Conservation (phyloP, 2,113 vertebrate species). For the Ptilonorhynchus violaceus region DNA sequence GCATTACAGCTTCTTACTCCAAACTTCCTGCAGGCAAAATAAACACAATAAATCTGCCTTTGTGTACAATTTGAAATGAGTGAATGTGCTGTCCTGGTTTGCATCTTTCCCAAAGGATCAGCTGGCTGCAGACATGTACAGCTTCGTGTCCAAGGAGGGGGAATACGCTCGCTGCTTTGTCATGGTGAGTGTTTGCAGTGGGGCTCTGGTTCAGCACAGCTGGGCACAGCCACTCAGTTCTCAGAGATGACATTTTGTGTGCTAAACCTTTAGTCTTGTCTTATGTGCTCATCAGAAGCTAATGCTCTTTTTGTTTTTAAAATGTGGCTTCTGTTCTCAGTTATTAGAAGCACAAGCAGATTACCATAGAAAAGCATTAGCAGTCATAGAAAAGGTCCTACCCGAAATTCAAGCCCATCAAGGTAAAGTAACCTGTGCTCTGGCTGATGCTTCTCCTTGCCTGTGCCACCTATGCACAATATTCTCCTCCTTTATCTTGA, state of each 20-base stretch:
- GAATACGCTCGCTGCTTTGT: constrained; percentile 91
- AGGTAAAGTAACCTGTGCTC: constrained; percentile 85
- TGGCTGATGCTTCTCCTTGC: constrained; percentile 67
- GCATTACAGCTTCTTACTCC: not conserved
- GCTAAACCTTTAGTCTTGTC: constrained; percentile 66
- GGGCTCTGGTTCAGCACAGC: not conserved
- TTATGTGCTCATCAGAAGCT: constrained; percentile 67
- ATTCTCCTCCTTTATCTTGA: constrained; percentile 49
- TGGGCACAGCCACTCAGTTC: not conserved
- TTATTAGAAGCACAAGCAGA: constrained; percentile 99
- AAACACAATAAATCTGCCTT: fast-evolving
- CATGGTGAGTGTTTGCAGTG: constrained; percentile 75
- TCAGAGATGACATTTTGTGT: constrained; percentile 53
- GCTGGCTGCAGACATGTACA: constrained; percentile 97
- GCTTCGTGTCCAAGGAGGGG: constrained; percentile 93
- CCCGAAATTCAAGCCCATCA: constrained; percentile 95
- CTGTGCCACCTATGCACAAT: constrained; percentile 64
- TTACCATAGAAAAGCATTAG: constrained; percentile 98
- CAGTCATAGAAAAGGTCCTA: constrained; percentile 93
- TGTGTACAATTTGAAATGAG: not conserved
- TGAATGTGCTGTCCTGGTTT: not conserved
- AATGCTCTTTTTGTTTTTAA: constrained; percentile 74
- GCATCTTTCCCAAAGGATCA: constrained; percentile 80
- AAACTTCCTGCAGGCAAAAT: not conserved
- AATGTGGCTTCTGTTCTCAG: constrained; percentile 87